phyloP scores from a whole-genome alignment of 1,140 invertebrate species.

The Diorhabda carinulata region DNA sequence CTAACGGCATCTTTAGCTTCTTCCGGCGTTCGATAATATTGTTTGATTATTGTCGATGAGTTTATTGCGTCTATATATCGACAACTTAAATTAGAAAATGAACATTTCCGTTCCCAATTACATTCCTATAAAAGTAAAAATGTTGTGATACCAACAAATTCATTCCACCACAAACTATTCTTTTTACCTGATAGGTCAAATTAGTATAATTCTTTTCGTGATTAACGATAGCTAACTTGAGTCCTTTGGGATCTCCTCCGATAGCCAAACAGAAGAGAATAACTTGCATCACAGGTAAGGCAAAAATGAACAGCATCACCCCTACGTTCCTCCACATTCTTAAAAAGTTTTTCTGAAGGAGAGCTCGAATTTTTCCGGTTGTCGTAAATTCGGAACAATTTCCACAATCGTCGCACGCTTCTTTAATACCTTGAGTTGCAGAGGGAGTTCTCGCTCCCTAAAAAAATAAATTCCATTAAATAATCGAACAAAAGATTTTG shows the following conservation, averaged over 20 bases:
- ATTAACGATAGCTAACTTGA: conserved; percentile 83
- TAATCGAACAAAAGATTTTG: background rate
- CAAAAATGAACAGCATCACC: conserved; percentile 85
- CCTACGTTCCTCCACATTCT: conserved; percentile 88
- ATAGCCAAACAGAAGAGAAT: conserved; percentile 92
- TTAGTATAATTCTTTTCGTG: conserved; percentile 65
- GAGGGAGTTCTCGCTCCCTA: conserved; percentile 29
- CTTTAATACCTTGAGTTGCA: conserved; percentile 30
- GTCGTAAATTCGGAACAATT: conserved; percentile 49
- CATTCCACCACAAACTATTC: background rate
- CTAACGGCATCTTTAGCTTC: conserved; percentile 67
- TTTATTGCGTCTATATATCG: conserved; percentile 68
- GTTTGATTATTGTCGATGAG: conserved; percentile 63
- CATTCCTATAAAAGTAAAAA: conserved; percentile 38
- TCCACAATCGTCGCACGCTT: conserved; percentile 42
- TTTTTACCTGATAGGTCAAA: conserved; percentile 46
- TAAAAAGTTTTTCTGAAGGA: conserved; percentile 89
- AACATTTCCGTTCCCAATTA: conserved; percentile 57
- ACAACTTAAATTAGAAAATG: conserved; percentile 68
- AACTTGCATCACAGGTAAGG: conserved; percentile 87
- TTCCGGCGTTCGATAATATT: conserved; percentile 64
- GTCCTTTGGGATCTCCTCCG: conserved; percentile 79
- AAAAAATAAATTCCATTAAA: conserved; percentile 9
- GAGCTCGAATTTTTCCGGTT: conserved; percentile 53
- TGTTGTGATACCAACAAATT: background rate